Evolutionary conservation across 2,797 vertebrate species (phyloP), one percentile per base, ranked within the genome.

Genomic region (Taeniopygia guttata): DNA sequence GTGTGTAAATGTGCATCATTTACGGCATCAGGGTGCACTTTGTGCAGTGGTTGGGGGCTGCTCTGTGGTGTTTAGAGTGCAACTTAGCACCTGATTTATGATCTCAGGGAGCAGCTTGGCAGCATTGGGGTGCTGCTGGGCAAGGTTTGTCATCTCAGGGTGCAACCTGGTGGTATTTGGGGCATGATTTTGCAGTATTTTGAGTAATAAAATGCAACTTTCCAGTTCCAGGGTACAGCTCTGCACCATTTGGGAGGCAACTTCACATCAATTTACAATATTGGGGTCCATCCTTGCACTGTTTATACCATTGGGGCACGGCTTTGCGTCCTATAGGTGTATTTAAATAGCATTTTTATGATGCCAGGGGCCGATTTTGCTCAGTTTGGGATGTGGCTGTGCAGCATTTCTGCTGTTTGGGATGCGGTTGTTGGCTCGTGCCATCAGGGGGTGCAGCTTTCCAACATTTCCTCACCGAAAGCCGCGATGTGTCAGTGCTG

Each of bases 251-350:
- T 21, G 20, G 36, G 32, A 11, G 27, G 25, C 40, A 59, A 0
- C 16, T 78, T 67, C 1, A 1, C 40, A 34, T 38, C 19, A 4
- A 0, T 42, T 73, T 30, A 30, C 9, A 13, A 6, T 13, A n/a
- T 3, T 0, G 0, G 43, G 23, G 11, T 25, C 52, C 49, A 10
- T 30, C 2, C 0, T n/a, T 29, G 18, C 22, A 3, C 2, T 29
- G 0, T 40, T 81, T 40, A 2, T 16, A 3, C 15, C 6, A 5
- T 3, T 13, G 59, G 48, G 48, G 8, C 17, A 29, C 45, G 48
- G 1, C 32, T 63, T 49, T 7, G 6, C 55, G 6, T 36, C 11
- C 2, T 1, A 2, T 0, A 1, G 1, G 5, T 30, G 3, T 36
- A 11, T 4, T 5, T 30, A 16, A 26, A 51, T 18, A 60, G 59